A percentile compares a stretch with the other conserved stretches of the same genome.
phyloP scores from a whole-genome alignment of 1,140 invertebrate genomes.

The Latrodectus geometricus region DNA sequence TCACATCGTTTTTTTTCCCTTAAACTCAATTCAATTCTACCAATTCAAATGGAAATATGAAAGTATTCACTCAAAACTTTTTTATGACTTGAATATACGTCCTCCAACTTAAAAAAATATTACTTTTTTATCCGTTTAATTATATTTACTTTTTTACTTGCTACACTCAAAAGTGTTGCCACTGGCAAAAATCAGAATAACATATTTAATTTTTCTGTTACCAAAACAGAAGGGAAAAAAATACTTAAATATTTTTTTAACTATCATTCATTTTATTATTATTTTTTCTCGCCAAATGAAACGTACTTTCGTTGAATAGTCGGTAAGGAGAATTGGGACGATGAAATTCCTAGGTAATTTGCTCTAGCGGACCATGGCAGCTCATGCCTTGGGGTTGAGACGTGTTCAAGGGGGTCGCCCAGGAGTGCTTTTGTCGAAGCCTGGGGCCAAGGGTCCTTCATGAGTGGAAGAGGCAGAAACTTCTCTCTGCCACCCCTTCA shows the following conservation, averaged over 20 bases:
- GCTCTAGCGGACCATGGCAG: neutral
- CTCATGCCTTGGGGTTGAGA: slow-evolving; percentile 48
- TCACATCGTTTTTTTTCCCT: too few species aligned
- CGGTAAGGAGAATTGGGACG: neutral
- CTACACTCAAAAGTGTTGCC: too few species aligned
- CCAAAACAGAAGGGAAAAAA: neutral
- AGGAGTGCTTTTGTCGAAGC: slow-evolving; percentile 36
- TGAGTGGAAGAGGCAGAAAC: slow-evolving; percentile 22
- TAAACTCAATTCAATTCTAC: too few species aligned
- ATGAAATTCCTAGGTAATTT: neutral
- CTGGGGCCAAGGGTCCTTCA: slow-evolving; percentile 49
- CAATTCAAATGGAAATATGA: too few species aligned
- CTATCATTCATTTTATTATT: neutral
- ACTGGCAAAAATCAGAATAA: too few species aligned
- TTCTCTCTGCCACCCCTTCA: neutral
- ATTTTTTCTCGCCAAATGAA: neutral
- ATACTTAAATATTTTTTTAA: neutral
- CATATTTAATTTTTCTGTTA: too few species aligned
- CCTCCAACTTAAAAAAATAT: too few species aligned
- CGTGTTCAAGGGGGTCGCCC: slow-evolving; percentile 47
- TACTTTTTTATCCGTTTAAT: too few species aligned
- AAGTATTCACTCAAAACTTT: too few species aligned
- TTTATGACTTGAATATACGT: too few species aligned
- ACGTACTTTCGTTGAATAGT: neutral
- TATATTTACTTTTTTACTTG: too few species aligned